These are phyloP conservation scores for Anser brachyrhynchus DNA, from an alignment of 2,113 vertebrate genomes.

Conservation along the genomic window DNA sequence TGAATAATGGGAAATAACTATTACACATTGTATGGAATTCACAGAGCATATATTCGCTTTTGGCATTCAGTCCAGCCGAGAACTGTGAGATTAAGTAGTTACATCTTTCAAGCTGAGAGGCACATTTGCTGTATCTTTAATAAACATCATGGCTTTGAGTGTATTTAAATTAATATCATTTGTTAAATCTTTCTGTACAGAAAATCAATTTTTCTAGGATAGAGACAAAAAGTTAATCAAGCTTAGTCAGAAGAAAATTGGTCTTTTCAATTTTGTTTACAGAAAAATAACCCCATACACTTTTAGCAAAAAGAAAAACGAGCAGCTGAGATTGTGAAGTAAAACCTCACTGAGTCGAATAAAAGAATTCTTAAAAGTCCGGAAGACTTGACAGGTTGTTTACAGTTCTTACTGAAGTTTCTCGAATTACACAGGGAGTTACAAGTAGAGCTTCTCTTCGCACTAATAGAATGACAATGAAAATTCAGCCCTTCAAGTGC, in stretches of 20 bases:
- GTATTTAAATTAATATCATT: slow-evolving; percentile 62
- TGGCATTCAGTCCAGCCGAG: neutral
- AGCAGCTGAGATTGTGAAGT: neutral
- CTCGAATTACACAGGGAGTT: slow-evolving; percentile 2
- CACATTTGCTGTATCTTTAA: slow-evolving; percentile 6
- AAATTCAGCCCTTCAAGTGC: slow-evolving; percentile 1
- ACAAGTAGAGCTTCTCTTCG: slow-evolving; percentile 1
- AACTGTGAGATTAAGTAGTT: slow-evolving; percentile 16
- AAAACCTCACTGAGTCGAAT: neutral
- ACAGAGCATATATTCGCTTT: neutral
- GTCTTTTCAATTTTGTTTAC: slow-evolving; percentile 32
- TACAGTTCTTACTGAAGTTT: slow-evolving; percentile 33
- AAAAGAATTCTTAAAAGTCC: slow-evolving; percentile 24
- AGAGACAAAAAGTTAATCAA: slow-evolving; percentile 60
- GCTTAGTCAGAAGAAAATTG: slow-evolving; percentile 41
- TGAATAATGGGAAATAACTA: neutral
- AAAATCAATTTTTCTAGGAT: slow-evolving; percentile 43
- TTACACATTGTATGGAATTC: neutral
- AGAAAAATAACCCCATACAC: neutral
- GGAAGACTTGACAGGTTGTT: neutral
- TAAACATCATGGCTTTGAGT: slow-evolving; percentile 33
- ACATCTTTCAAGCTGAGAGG: slow-evolving; percentile 7
- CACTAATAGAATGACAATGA: slow-evolving; percentile 40
- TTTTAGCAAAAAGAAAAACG: neutral
- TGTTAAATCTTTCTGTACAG: slow-evolving; percentile 36